A percentile compares a stretch with the other conserved stretches of the same genome.
Conservation (phyloP, 1,140 invertebrate genomes). For the Heliothis virescens region DNA sequence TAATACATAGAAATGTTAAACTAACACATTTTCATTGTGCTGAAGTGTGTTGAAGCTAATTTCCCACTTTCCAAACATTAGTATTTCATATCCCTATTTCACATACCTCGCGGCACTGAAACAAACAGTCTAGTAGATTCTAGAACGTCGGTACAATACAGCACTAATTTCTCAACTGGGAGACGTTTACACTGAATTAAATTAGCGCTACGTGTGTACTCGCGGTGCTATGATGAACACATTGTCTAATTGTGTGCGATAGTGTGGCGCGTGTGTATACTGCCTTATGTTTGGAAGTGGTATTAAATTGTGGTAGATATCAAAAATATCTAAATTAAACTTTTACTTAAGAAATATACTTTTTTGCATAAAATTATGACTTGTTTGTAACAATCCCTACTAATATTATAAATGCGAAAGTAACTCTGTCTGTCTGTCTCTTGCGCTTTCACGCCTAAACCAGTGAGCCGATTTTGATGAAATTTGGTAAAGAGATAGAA, state of each 20-base stretch:
- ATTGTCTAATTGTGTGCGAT: neutral
- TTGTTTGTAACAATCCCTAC: too few species aligned
- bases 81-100: neutral
- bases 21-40: too few species aligned
- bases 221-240: slow-evolving; percentile 9
- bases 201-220: neutral
- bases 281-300: neutral
- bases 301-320: neutral
- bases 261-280: too few species aligned
- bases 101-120: neutral
- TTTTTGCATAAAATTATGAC: too few species aligned
- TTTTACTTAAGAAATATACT: too few species aligned
- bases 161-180: slow-evolving; percentile 6
- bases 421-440: too few species aligned
- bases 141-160: neutral
- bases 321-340: too few species aligned
- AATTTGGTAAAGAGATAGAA: too few species aligned
- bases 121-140: neutral
- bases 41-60: neutral
- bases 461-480: too few species aligned
- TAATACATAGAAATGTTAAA: too few species aligned
- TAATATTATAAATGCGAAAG: too few species aligned
- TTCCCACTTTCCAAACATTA: neutral
- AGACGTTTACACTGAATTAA: slow-evolving; percentile 12
- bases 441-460: too few species aligned